Evolutionary conservation across 2,888 invertebrate species (phyloP), one percentile per base, ranked within the genome.

Genomic region (Exephanes ischioxanthus): DNA sequence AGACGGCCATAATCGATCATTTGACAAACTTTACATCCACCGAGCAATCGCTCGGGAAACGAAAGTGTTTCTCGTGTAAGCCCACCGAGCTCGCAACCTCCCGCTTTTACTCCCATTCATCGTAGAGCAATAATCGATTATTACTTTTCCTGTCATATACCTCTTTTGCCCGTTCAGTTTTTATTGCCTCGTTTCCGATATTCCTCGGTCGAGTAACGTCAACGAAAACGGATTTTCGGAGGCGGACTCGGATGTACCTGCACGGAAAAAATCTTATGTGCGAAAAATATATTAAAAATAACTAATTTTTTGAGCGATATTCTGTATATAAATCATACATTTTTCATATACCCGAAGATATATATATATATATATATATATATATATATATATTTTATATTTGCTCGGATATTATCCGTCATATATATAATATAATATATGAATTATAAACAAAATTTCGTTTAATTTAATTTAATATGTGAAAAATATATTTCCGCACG

Each of bases 1-100:
- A 41, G 61, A 53, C 55, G 68, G 19, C 63, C 83, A 85, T 79
- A 83, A 85, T 85, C 85, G 75, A 85, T 85, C 71, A 71, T 80
- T 75, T 70, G 48, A 37, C 66, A 30, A 33, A 66, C 45, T 45
- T 45, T 45, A 45, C 45, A 45, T 45, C 45, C 30, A 58, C 58
- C 22, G 58, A 58, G 22, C 2, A 14, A 48, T n/a, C 48, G 58
- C 48, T 53, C 55, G 53, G 68, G 48, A 81, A 75, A 58, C 61
- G 55, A 37, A 37, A 81, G 30, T 68, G 75, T 81, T 58, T 45
- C 68, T 33, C 48, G 45, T 75, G 41, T 33, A 30, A 63, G 48
- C 48, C 48, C 33, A 75, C 63, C 2, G 16, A 73, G 67, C 26
- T 45, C 26, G 58, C 58, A 58, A 58, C 26, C 22, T 58, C 58